A percentile compares a stretch with the other conserved stretches of the same genome.
Evolutionary conservation across 2,797 vertebrate species (phyloP).

Genomic region (Spea hammondii): DNA sequence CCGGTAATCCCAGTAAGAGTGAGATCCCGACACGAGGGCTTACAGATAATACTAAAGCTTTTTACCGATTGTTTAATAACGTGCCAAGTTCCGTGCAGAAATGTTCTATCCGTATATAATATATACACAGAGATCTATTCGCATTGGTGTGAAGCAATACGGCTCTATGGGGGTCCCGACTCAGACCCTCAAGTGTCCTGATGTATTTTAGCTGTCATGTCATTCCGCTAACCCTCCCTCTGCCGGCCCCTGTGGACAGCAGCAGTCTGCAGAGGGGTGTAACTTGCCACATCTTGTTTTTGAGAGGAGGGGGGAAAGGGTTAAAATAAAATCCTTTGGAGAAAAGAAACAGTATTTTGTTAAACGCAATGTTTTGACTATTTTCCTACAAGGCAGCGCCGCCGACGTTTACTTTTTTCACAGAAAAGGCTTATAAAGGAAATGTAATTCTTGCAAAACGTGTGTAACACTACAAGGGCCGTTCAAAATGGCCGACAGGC

Average conservation of each 20-base stretch:
- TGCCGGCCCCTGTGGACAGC: background rate
- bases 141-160: slow-evolving; percentile 78
- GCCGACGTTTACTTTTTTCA: slow-evolving; percentile 56
- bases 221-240: slow-evolving; percentile 67
- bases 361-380: slow-evolving; percentile 79
- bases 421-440: slow-evolving; percentile 61
- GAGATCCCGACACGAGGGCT: background rate
- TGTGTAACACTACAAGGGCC: slow-evolving; percentile 74
- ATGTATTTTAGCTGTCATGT: slow-evolving; percentile 68
- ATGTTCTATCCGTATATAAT: slow-evolving; percentile 49
- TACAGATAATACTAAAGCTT: slow-evolving; percentile 12
- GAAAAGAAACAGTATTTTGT: slow-evolving; percentile 74
- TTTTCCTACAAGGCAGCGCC: slow-evolving; percentile 71
- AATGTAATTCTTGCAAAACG: slow-evolving; percentile 67
- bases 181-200: slow-evolving; percentile 71
- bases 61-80: slow-evolving; percentile 64
- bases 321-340: slow-evolving; percentile 61
- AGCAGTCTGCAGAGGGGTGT: background rate
- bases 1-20: slow-evolving; percentile 1
- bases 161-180: slow-evolving; percentile 63
- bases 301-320: slow-evolving; percentile 57
- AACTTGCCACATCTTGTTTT: slow-evolving; percentile 62
- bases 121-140: slow-evolving; percentile 17
- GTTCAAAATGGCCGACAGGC: slow-evolving; percentile 63
- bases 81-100: slow-evolving; percentile 74